Conservation (phyloP, 2,797 vertebrate genomes). For the Ibycter americanus region DNA sequence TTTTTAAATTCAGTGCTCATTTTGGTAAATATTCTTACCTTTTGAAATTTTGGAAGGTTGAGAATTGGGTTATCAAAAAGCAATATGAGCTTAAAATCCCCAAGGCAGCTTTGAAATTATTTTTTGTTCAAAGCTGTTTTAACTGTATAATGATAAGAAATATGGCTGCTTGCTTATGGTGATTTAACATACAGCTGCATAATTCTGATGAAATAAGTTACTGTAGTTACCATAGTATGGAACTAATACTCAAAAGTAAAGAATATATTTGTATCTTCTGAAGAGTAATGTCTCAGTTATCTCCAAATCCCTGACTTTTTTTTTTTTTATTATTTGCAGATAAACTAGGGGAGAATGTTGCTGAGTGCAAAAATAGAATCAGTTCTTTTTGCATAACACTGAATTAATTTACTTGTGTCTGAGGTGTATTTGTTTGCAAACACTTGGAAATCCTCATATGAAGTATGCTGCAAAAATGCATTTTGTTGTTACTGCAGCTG, state of each 20-base stretch:
- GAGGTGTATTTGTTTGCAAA: constrained; percentile 6
- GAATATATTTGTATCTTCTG: neutral
- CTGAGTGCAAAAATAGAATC: neutral
- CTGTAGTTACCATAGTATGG: neutral
- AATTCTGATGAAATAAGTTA: neutral
- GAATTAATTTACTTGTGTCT: neutral
- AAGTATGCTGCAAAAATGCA: neutral
- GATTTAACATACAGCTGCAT: neutral
- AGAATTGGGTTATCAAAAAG: neutral
- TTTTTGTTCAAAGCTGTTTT: neutral
- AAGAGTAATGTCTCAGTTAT: neutral
- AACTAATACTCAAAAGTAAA: neutral
- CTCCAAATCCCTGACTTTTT: neutral
- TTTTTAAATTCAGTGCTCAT: neutral
- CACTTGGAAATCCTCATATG: neutral
- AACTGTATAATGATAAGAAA: neutral
- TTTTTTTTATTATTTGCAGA: neutral
- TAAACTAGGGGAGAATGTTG: neutral
- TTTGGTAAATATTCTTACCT: neutral
- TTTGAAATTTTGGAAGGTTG: neutral
- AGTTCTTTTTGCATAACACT: neutral
- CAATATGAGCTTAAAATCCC: neutral
- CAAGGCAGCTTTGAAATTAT: neutral
- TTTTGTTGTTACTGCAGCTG: neutral
- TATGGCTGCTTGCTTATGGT: neutral